These are phyloP conservation scores for Chaetops frenatus DNA, from an alignment of 2,113 vertebrate genomes.

Conservation along the genomic window DNA sequence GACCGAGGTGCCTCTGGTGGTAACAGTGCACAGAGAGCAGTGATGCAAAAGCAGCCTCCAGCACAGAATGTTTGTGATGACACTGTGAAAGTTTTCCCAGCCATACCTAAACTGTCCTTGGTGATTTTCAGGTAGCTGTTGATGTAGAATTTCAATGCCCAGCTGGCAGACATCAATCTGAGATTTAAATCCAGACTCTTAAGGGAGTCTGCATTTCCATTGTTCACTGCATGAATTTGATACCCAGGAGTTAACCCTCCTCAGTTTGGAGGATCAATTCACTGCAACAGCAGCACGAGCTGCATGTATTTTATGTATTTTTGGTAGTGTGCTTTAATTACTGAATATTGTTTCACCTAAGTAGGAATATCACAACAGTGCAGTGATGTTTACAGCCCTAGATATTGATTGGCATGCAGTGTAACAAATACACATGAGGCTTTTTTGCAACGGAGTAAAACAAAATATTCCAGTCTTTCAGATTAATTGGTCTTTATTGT, in stretches of 20 bases:
- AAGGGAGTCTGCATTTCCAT: background rate
- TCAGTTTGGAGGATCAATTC: background rate
- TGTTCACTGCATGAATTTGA: background rate
- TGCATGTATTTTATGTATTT: background rate
- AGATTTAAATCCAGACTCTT: background rate
- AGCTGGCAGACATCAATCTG: background rate
- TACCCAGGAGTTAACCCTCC: background rate
- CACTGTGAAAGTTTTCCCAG: background rate
- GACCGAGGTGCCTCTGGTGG: rapidly evolving
- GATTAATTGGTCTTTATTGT: constrained; percentile 15
- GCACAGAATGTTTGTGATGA: background rate
- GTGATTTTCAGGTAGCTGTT: background rate
- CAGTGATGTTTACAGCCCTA: background rate
- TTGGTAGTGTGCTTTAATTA: background rate
- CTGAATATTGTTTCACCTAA: background rate
- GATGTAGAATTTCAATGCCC: background rate
- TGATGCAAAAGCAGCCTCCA: background rate
- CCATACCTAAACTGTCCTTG: background rate
- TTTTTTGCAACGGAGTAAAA: background rate
- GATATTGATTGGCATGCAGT: background rate
- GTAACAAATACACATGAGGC: background rate
- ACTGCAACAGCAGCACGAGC: background rate
- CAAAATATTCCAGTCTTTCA: background rate
- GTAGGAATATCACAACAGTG: background rate
- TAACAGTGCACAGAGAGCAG: background rate